Base-by-base conservation (phyloP, 2,888 invertebrate genomes). In the Metacarcinus magister region DNA sequence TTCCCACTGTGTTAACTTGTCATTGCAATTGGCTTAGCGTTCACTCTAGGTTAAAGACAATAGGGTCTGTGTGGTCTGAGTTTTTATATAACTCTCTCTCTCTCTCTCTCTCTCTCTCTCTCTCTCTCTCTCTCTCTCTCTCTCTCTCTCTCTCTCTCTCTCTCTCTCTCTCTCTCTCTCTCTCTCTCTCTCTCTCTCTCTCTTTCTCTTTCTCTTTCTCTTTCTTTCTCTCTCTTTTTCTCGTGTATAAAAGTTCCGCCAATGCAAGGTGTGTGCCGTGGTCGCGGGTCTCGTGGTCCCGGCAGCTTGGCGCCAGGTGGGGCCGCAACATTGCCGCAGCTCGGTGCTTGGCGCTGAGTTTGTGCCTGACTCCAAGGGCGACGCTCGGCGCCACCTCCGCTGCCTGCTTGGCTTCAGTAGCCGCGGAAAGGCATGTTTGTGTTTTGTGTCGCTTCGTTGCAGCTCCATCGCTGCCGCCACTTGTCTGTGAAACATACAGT, bases 151-250 rank as follows among this genome's bases (percentile, higher is more conserved):
- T 67, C 67, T 67, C 67, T 43, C 82, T 23, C 23, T 10, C 23
- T 39, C 8, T 48, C n/a, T 39, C 39, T 39, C 23, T 39, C 46
- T 48, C 48, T 48, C 43, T 67, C 67, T 43, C 67, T 39, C 39
- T 32, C 75, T 44, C 75, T 32, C 82, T 43, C 44, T 94, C 75
- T 75, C 67, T 94, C 94, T 94, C 75, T 54, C 94, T 94, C 60
- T 67, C 67, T 67, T 75, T 94, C 94, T 94, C 54, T 94, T 75
- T 67, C 54, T 94, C 75, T 94, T 87, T 94, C 87, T 87, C 94
- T 87, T 3, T 94, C 44, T 67, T 28, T 94, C 94, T 94, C 87
- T 82, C 44, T 94, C 94, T 94, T 44, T 91, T 44, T 91, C 44
- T 91, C 91, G 44, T 23, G 44, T 0, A 44, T 44, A 23, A 43